phyloP scores from a whole-genome alignment of 1,140 invertebrate genomes.

The Bombus waltoni region DNA sequence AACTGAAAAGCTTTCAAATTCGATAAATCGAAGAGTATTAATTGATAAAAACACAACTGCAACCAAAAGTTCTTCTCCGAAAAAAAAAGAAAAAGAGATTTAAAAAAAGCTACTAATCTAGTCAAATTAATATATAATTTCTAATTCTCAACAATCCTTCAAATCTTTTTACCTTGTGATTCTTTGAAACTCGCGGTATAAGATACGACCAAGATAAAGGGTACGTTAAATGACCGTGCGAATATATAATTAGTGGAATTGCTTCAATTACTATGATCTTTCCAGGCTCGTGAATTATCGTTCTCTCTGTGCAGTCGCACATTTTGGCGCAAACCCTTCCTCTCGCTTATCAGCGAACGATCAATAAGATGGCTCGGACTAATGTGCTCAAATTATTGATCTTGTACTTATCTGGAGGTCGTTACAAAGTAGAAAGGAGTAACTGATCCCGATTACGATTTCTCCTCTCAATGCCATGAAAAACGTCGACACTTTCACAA shows the following conservation, averaged over 20 bases:
- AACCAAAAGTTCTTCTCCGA: too few relatives aligned
- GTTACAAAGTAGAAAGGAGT: conserved; percentile 35
- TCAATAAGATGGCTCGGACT: not conserved
- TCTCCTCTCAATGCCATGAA: conserved; percentile 62
- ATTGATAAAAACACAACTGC: too few relatives aligned
- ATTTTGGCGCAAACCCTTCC: not conserved
- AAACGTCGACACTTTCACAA: conserved; percentile 67
- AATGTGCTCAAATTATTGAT: conserved; percentile 11
- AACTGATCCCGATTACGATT: conserved; percentile 57
- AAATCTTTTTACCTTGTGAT: not conserved
- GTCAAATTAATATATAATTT: too few relatives aligned
- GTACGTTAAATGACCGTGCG: not conserved
- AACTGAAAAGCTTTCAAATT: too few relatives aligned
- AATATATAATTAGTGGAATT: conserved; percentile 1
- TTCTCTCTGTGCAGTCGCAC: not conserved
- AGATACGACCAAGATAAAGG: not conserved
- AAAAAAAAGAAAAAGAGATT: not conserved
- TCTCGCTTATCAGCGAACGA: not conserved
- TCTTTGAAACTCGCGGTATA: not conserved
- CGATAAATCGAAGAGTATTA: too few relatives aligned
- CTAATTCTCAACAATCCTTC: not conserved
- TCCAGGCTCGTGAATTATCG: not conserved
- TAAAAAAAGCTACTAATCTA: not conserved
- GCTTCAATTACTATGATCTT: not conserved
- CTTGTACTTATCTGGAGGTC: not conserved